A percentile compares a stretch with the other conserved stretches of the same genome.
Evolutionary conservation across 2,888 invertebrate species (phyloP).

Genomic region (Eupithecia dodoneata): DNA sequence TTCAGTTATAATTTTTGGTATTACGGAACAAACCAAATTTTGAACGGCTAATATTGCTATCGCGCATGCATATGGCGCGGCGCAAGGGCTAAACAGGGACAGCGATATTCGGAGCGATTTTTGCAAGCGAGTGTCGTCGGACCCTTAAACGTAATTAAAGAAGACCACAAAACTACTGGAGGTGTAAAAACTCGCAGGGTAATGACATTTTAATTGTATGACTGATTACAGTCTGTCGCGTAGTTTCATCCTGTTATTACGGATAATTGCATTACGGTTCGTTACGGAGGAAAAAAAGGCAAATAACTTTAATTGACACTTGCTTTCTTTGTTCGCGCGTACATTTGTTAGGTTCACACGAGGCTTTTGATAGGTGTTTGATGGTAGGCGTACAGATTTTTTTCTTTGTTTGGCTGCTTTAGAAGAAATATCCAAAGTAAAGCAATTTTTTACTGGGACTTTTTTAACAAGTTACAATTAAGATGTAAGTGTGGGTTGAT

Average conservation of each 20-base stretch:
- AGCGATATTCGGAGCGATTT: too few relatives aligned
- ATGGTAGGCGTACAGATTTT: not conserved
- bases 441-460: not conserved
- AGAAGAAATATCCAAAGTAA: not conserved
- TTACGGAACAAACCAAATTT: too few relatives aligned
- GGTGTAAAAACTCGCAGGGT: conserved; percentile 77
- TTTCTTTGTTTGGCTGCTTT: not conserved
- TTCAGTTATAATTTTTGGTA: too few relatives aligned
- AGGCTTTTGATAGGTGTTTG: conserved; percentile 1
- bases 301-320: conserved; percentile 80
- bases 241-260: conserved; percentile 82
- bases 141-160: conserved; percentile 61
- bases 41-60: too few relatives aligned
- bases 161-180: conserved; percentile 52
- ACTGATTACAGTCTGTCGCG: conserved; percentile 77
- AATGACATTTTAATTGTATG: conserved; percentile 83
- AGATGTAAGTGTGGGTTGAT: not conserved
- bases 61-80: too few relatives aligned
- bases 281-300: conserved; percentile 76
- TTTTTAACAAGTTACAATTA: not conserved
- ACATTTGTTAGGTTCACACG: conserved; percentile 76
- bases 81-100: too few relatives aligned
- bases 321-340: conserved; percentile 77
- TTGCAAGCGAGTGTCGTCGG: too few relatives aligned
- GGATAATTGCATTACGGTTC: conserved; percentile 83